Conservation (phyloP, 2,113 vertebrate species). For the Emydura subglobosa region DNA sequence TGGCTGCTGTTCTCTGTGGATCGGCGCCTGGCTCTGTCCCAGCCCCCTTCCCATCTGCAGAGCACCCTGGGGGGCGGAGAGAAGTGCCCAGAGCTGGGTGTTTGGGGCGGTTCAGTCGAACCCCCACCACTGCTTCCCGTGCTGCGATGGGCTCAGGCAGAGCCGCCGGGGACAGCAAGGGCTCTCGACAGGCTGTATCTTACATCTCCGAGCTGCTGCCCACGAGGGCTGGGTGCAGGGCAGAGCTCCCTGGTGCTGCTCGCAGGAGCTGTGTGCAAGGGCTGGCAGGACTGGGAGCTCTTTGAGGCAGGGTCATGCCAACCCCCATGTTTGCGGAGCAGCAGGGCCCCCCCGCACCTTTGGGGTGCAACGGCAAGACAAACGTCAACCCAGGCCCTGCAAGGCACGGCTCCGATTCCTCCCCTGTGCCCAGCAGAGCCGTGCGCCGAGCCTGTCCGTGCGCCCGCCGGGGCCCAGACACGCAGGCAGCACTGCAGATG, state of each 20-base stretch:
- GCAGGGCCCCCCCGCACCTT: no score
- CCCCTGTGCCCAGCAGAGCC: not conserved
- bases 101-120: not conserved
- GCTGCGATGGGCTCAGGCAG: not conserved
- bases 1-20: fast-evolving
- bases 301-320: not conserved
- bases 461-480: not conserved
- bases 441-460: not conserved
- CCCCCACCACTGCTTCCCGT: no score
- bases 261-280: not conserved
- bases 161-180: not conserved
- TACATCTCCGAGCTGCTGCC: no score
- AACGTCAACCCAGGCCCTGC: not conserved
- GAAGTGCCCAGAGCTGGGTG: not conserved
- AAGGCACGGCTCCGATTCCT: not conserved
- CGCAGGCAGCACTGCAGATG: not conserved
- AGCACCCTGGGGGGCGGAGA: not conserved
- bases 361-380: not conserved
- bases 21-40: fast-evolving
- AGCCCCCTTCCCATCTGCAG: not conserved
- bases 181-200: no score
- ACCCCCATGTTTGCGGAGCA: no score
- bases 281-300: not conserved
- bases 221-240: not conserved
- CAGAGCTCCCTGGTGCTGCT: no score